These are phyloP conservation scores for Patiria pectinifera DNA, from an alignment of 53 echinoderm and acorn worm genomes.

Conservation along the genomic window DNA sequence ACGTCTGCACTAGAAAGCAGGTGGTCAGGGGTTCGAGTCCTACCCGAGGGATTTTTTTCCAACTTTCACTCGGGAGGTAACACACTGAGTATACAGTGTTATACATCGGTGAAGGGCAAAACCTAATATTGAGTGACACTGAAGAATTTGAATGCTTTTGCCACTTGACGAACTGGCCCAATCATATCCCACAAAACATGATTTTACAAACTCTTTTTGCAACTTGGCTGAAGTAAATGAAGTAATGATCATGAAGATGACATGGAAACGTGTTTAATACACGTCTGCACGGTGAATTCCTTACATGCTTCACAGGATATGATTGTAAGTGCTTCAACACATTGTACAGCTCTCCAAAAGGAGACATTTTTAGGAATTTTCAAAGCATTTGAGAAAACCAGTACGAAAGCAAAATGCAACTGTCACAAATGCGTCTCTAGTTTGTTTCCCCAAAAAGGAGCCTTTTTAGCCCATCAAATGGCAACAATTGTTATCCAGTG, in stretches of 20 bases:
- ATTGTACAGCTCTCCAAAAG: not conserved
- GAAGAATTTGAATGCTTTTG: not conserved
- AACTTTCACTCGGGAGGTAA: no score
- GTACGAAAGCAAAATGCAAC: not conserved
- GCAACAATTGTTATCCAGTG: not conserved
- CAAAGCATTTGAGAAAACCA: not conserved
- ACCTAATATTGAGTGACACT: not conserved
- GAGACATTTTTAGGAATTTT: not conserved
- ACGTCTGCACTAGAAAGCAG: no score
- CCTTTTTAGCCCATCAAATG: not conserved
- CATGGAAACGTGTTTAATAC: not conserved
- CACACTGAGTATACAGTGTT: no score
- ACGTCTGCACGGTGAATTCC: not conserved
- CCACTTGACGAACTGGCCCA: not conserved
- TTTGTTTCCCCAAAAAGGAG: not conserved
- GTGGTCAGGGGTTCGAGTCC: no score
- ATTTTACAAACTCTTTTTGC: not conserved
- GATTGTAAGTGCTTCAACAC: not conserved
- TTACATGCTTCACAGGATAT: not conserved
- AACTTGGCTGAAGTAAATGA: not conserved
- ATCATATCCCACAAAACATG: not conserved
- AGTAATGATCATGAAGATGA: not conserved
- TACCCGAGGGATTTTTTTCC: no score
- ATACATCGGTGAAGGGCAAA: no score
- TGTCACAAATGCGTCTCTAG: not conserved